Conservation (phyloP, 2,113 vertebrate species). For the Triplophysa rosa region DNA sequence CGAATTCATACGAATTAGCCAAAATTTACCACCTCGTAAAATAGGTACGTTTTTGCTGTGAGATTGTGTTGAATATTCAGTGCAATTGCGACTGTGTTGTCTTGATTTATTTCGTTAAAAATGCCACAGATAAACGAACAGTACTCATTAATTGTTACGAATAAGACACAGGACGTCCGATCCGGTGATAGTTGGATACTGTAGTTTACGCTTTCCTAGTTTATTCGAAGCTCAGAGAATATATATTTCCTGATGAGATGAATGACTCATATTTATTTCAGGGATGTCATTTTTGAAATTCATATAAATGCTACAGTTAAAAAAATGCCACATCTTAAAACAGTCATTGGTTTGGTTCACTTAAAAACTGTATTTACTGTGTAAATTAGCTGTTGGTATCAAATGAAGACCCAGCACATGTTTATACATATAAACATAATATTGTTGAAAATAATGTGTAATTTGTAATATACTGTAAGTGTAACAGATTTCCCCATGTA, state of each 20-base stretch:
- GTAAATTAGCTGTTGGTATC: slow-evolving; percentile 71
- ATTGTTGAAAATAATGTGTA: slow-evolving; percentile 69
- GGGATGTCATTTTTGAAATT: slow-evolving; percentile 27
- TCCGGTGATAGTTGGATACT: slow-evolving; percentile 73
- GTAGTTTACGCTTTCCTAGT: slow-evolving; percentile 48
- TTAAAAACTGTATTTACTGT: slow-evolving; percentile 77
- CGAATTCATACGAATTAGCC: no score
- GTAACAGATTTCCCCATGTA: slow-evolving; percentile 52
- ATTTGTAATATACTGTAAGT: slow-evolving; percentile 55
- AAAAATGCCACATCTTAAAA: neutral
- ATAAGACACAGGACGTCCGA: slow-evolving; percentile 80
- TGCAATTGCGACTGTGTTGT: slow-evolving; percentile 8
- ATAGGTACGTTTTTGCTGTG: no score
- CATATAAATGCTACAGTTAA: slow-evolving; percentile 5
- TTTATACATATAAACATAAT: slow-evolving; percentile 68
- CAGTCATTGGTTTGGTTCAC: slow-evolving; percentile 58
- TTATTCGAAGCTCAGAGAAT: slow-evolving; percentile 27
- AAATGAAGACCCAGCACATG: slow-evolving; percentile 61
- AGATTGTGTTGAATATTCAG: neutral
- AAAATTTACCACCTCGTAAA: no score
- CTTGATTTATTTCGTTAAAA: slow-evolving; percentile 1
- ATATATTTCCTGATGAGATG: slow-evolving; percentile 31
- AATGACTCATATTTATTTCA: slow-evolving; percentile 45
- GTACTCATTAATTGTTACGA: slow-evolving; percentile 34
- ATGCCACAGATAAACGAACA: neutral